Evolutionary conservation across 2,113 vertebrate species (phyloP).

Genomic region (Mirounga angustirostris): DNA sequence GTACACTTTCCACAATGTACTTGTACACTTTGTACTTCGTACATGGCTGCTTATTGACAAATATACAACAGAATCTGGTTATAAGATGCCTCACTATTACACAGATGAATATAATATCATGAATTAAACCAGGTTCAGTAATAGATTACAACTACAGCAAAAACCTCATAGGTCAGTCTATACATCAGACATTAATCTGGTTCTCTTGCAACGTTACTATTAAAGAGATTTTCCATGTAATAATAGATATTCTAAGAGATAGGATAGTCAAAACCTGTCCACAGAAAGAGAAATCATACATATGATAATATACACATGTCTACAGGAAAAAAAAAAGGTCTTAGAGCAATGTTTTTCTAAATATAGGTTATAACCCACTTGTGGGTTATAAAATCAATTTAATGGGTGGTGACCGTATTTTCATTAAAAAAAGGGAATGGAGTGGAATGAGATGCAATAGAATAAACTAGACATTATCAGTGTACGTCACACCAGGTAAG

Average conservation of each 20-base stretch:
- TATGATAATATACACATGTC: not conserved
- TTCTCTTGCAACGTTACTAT: not conserved
- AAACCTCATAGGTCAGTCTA: not conserved
- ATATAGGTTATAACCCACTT: not conserved
- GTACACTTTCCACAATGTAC: too few species aligned
- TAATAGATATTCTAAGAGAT: not conserved
- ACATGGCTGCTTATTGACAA: slow-evolving; percentile 13
- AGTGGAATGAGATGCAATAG: not conserved
- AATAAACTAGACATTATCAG: not conserved
- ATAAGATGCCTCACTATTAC: not conserved
- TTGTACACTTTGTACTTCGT: not conserved
- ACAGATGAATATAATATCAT: not conserved
- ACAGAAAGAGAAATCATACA: not conserved
- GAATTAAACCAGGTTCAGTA: not conserved
- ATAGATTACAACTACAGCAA: not conserved
- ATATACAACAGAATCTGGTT: not conserved
- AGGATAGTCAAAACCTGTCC: not conserved
- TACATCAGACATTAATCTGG: not conserved
- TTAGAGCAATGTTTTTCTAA: not conserved
- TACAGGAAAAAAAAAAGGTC: not conserved
- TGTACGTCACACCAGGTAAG: not conserved
- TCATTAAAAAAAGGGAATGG: not conserved
- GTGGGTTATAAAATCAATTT: not conserved
- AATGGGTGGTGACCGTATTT: not conserved
- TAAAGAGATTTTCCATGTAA: not conserved